Evolutionary conservation across 2,888 invertebrate genomes (phyloP).

Genomic region (Xestia rhomboidea): DNA sequence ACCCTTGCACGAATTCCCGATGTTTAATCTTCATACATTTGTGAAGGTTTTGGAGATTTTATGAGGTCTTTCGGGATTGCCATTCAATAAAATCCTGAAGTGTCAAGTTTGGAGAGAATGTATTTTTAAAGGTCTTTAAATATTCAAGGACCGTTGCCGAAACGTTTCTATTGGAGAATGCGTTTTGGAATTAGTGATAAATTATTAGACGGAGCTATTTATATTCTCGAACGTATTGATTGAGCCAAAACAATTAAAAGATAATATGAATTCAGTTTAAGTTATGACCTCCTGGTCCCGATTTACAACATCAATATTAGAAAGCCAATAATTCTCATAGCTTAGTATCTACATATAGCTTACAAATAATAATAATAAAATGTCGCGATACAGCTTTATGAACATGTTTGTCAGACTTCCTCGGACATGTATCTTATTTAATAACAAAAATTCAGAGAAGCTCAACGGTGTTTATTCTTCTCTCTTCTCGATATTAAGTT

Average conservation of each 20-base stretch:
- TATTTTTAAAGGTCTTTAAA: slow-evolving; percentile 11
- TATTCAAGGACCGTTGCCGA: not conserved
- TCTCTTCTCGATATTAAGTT: not conserved
- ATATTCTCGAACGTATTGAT: not conserved
- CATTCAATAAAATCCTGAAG: slow-evolving; percentile 33
- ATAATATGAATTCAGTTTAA: not conserved
- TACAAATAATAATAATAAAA: not conserved
- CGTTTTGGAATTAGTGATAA: not conserved
- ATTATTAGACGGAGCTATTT: not conserved
- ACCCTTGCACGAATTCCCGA: slow-evolving; percentile 14
- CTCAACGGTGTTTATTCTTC: not conserved
- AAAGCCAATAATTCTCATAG: not conserved
- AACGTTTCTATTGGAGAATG: not conserved
- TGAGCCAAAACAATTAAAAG: not conserved
- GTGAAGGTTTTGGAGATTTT: slow-evolving; percentile 35
- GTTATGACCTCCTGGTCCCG: not conserved
- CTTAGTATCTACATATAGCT: not conserved
- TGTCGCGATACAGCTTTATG: not conserved
- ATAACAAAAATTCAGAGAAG: not conserved
- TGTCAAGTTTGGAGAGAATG: slow-evolving; percentile 18
- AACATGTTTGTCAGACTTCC: not conserved
- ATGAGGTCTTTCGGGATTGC: slow-evolving; percentile 41
- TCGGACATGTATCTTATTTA: not conserved
- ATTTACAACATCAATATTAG: not conserved
- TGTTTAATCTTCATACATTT: slow-evolving; percentile 54